Conservation (phyloP, 2,113 vertebrate genomes). For the Melozone crissalis region DNA sequence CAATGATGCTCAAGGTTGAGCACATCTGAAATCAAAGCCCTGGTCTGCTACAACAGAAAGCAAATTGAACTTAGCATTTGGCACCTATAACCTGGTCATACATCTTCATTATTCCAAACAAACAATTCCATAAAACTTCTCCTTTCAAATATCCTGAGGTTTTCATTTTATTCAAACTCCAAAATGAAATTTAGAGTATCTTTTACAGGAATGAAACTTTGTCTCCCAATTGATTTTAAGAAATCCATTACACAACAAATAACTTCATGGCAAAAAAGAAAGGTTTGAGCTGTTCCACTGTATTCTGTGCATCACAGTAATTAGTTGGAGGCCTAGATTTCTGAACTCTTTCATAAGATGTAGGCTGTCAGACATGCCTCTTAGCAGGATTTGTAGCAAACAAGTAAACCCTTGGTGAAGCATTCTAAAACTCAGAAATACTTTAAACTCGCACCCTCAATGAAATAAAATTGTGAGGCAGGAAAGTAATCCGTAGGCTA, state of each 20-base stretch:
- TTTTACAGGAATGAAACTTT: neutral
- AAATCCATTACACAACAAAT: neutral
- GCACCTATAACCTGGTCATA: neutral
- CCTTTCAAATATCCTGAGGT: neutral
- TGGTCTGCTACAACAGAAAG: neutral
- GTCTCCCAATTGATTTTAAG: neutral
- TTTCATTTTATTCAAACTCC: neutral
- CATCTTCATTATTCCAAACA: neutral
- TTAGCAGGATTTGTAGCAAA: neutral
- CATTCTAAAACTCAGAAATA: neutral
- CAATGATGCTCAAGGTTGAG: neutral
- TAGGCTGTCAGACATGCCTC: neutral
- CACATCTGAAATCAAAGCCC: neutral
- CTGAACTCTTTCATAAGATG: neutral
- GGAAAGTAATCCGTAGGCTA: neutral
- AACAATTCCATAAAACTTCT: fast-evolving
- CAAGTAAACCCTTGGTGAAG: neutral
- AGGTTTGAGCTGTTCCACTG: neutral
- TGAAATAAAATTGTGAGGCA: neutral
- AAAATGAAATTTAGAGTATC: neutral
- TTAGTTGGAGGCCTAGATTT: neutral
- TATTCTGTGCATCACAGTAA: neutral
- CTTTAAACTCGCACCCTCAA: neutral
- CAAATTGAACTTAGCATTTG: neutral
- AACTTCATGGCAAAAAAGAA: neutral